Evolutionary conservation across 1,140 invertebrate species (phyloP).

Genomic region (Laupala kohalensis): DNA sequence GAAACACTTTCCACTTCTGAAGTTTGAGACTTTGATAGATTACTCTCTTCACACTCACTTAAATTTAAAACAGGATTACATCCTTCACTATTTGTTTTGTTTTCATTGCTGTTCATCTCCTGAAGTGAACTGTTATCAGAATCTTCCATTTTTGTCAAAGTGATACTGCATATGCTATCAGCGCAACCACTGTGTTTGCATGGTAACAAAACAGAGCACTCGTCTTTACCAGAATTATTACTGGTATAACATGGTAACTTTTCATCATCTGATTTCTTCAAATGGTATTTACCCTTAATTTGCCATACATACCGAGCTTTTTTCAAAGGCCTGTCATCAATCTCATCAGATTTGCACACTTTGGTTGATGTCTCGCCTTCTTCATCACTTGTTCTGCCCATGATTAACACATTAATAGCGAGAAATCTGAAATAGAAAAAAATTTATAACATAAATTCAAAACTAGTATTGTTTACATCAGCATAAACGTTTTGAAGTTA

Average conservation of each 20-base stretch:
- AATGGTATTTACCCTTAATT: conserved; percentile 45
- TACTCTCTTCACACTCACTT: background rate
- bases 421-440: too few relatives aligned
- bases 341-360: conserved; percentile 4
- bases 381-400: conserved; percentile 13
- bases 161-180: background rate
- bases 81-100: background rate
- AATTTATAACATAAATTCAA: too few relatives aligned
- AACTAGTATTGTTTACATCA: too few relatives aligned
- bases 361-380: conserved; percentile 12
- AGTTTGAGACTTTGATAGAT: background rate
- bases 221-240: background rate
- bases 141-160: background rate
- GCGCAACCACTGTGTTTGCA: background rate
- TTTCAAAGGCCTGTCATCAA: conserved; percentile 39
- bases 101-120: background rate
- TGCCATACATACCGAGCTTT: conserved; percentile 49
- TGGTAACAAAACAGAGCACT: background rate
- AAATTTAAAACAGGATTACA: background rate
- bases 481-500: too few relatives aligned
- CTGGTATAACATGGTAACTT: background rate
- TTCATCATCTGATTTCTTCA: conserved; percentile 24
- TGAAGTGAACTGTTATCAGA: background rate
- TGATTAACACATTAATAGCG: background rate
- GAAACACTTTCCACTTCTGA: background rate